Evolutionary conservation across 2,888 invertebrate species (phyloP), one percentile per base, ranked within the genome.

Genomic region (Lasioglossum figueresi): DNA sequence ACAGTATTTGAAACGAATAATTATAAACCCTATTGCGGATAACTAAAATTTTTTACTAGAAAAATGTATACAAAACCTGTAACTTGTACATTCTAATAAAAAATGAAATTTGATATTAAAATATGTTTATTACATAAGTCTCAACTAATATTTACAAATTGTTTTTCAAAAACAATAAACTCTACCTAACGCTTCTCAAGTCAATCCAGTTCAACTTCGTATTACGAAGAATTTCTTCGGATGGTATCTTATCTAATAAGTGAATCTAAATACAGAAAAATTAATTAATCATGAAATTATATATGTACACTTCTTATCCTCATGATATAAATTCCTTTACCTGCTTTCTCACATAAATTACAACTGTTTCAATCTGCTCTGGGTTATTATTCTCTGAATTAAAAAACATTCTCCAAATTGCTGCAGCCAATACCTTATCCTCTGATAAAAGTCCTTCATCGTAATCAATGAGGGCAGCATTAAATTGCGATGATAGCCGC

Each of bases 321-420:
- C 2, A 14, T 70, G 16, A 70, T 37, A 48, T 45, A 45, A 27
- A 52, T 70, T 56, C 16, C 2, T 37, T 72, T 82, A 91, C 91
- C 87, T 91, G 91, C 95, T 97, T 96, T 84, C 98, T 96, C 76
- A 98, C 96, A 93, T 98, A 98, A 92, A 96, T 96, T 0, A 98
- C 96, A 91, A 98, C 95, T 78, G 95, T 95, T 92, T 98, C 98
- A 83, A 99, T 92, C 83, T 96, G 93, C 88, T 96, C 96, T 23
- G 97, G 96, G 91, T 97, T 96, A n/a, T 96, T 95, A 91, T 96
- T 96, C 66, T 96, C 95, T 90, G 96, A 96, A 88, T 96, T 96
- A 91, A 98, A 98, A 93, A 99, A 96, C 87, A 98, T 96, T 89
- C 98, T 96, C 99, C 99, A 99, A 23, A 99, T 91, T 0, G 98